Conservation (phyloP, 2,888 invertebrate species). For the Aphidoletes aphidimyza region DNA sequence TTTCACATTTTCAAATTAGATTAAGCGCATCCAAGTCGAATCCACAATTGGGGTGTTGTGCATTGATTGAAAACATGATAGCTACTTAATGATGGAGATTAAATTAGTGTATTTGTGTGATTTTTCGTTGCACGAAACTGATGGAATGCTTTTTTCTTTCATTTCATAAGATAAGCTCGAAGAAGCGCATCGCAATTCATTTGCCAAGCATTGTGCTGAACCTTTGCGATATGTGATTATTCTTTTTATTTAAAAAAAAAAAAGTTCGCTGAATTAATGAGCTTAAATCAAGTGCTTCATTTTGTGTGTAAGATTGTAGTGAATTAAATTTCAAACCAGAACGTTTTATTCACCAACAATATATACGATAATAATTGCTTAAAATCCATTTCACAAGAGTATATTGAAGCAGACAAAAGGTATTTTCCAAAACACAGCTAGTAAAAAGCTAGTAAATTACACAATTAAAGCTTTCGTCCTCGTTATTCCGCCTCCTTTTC, state of each 20-base stretch:
- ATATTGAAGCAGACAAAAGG: background rate
- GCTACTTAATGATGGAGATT: background rate
- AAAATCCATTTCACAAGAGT: background rate
- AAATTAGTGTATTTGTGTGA: background rate
- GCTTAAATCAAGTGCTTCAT: background rate
- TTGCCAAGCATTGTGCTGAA: too few relatives aligned
- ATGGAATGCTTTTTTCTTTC: too few relatives aligned
- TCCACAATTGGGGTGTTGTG: background rate
- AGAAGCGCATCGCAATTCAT: background rate
- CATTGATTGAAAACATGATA: conserved; percentile 3
- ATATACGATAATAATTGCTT: background rate
- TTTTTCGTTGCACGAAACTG: background rate
- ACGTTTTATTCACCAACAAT: background rate
- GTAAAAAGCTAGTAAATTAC: background rate
- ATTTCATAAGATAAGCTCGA: background rate
- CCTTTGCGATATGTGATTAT: background rate
- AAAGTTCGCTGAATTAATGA: too few relatives aligned
- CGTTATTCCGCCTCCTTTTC: background rate
- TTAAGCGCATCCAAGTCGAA: too few relatives aligned
- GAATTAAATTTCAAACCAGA: background rate
- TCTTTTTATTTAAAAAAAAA: too few relatives aligned
- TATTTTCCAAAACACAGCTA: background rate
- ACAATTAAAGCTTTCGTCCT: background rate
- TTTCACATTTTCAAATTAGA: too few relatives aligned
- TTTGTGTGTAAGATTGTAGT: background rate